Percentiles rank a stretch among this genome's conserved stretches.
Evolutionary conservation across 2,113 vertebrate genomes (phyloP).

Genomic region (Albula goreensis): DNA sequence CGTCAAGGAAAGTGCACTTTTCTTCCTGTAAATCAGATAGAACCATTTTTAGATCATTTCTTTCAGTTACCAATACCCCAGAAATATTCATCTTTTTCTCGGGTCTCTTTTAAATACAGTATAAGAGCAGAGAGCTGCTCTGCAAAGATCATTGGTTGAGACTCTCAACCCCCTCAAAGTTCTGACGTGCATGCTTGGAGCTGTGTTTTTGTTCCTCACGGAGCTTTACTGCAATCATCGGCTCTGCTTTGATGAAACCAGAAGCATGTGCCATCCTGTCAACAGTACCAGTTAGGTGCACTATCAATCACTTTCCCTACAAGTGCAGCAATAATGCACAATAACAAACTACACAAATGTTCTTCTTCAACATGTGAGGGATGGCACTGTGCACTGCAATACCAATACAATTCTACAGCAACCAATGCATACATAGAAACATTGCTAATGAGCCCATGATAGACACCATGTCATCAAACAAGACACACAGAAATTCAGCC

Average conservation of each 20-base stretch:
- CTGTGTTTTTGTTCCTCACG: neutral
- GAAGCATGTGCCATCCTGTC: neutral
- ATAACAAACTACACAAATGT: neutral
- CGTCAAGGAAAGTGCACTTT: slow-evolving; percentile 50
- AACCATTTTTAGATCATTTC: slow-evolving; percentile 47
- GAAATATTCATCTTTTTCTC: slow-evolving; percentile 41
- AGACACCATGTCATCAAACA: neutral
- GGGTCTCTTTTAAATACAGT: slow-evolving; percentile 32
- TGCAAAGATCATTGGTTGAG: slow-evolving; percentile 28
- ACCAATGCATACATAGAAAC: too few species aligned
- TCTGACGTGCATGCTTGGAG: neutral
- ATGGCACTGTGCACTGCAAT: neutral
- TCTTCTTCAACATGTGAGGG: neutral
- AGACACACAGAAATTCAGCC: neutral
- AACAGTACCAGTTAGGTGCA: neutral
- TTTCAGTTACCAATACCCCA: slow-evolving; percentile 35
- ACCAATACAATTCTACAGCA: too few species aligned
- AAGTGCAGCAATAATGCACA: neutral
- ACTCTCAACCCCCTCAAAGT: neutral
- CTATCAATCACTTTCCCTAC: neutral
- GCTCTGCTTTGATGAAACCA: neutral
- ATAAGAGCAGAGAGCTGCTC: slow-evolving; percentile 43
- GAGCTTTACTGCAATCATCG: neutral
- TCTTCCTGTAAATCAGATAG: slow-evolving; percentile 40
- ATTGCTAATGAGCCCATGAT: too few species aligned